Evolutionary conservation across 1,140 invertebrate genomes (phyloP).

Genomic region (Maconellicoccus hirsutus): DNA sequence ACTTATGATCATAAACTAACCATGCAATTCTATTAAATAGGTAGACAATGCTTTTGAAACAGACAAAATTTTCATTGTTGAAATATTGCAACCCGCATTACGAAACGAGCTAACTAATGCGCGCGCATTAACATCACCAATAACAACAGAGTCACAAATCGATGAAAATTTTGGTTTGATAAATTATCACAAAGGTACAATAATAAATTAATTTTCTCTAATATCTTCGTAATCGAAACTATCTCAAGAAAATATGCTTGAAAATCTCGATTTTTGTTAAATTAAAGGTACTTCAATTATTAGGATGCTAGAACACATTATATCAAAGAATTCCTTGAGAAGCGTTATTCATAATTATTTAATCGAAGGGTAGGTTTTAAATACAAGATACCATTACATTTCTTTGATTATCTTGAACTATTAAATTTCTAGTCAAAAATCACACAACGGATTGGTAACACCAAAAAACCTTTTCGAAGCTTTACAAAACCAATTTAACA

Average conservation of each 20-base stretch:
- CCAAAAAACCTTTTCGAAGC: too few species aligned
- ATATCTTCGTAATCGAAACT: neutral
- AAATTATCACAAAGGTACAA: neutral
- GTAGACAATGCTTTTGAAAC: neutral
- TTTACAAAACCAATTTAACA: too few species aligned
- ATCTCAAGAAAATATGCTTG: neutral
- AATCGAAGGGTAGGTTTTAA: neutral
- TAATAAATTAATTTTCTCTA: neutral
- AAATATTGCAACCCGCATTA: neutral
- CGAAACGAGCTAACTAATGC: neutral
- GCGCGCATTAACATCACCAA: neutral
- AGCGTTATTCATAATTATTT: neutral
- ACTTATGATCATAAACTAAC: too few species aligned
- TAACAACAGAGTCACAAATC: neutral
- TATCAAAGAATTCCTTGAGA: neutral
- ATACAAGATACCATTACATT: too few species aligned
- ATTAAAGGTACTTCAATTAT: neutral
- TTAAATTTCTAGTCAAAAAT: too few species aligned
- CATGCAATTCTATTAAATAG: neutral
- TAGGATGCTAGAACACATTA: neutral
- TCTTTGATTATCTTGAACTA: too few species aligned
- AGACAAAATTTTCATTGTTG: neutral
- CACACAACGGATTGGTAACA: too few species aligned
- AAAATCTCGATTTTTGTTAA: too few species aligned
- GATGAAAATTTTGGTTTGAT: neutral